Conservation (phyloP, 2,888 invertebrate species). For the Caenorhabditis angaria region DNA sequence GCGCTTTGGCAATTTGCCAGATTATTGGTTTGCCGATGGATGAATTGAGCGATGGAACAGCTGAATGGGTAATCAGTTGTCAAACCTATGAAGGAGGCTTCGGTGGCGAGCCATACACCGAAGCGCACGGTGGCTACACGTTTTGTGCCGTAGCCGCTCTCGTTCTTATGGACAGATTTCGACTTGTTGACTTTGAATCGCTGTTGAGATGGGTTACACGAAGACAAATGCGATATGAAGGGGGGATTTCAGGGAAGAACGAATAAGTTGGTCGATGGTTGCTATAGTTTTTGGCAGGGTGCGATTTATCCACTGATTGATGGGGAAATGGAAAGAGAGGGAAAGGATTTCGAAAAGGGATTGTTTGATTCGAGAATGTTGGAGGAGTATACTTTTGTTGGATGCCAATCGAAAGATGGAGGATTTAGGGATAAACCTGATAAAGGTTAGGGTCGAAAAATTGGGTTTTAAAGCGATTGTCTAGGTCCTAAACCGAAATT, state of each 20-base stretch:
- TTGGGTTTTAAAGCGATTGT: no score
- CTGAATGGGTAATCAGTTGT: constrained; percentile 91
- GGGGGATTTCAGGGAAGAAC: constrained; percentile 85
- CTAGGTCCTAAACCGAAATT: no score
- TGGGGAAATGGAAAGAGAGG: constrained; percentile 45
- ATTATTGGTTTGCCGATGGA: constrained; percentile 82
- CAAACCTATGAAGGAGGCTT: constrained; percentile 99
- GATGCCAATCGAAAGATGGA: constrained; percentile 83
- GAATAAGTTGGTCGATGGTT: constrained; percentile 96
- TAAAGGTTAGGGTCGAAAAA: no score
- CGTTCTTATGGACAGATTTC: constrained; percentile 79
- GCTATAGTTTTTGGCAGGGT: constrained; percentile 99
- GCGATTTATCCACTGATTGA: constrained; percentile 80
- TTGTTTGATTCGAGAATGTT: constrained; percentile 76
- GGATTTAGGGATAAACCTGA: constrained; percentile 95
- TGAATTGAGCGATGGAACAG: constrained; percentile 84
- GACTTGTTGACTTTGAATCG: constrained; percentile 45
- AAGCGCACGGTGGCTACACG: constrained; percentile 99
- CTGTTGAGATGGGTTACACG: constrained; percentile 80
- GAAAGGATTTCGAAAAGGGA: constrained; percentile 16
- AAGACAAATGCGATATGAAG: constrained; percentile 91
- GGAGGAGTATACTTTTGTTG: constrained; percentile 92
- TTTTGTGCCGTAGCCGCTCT: constrained; percentile 94
- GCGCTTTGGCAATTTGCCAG: constrained; percentile 89
- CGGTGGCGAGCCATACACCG: constrained; percentile 89